phyloP scores from a whole-genome alignment of 2,888 invertebrate species.

The Lasioglossum pauxillum region DNA sequence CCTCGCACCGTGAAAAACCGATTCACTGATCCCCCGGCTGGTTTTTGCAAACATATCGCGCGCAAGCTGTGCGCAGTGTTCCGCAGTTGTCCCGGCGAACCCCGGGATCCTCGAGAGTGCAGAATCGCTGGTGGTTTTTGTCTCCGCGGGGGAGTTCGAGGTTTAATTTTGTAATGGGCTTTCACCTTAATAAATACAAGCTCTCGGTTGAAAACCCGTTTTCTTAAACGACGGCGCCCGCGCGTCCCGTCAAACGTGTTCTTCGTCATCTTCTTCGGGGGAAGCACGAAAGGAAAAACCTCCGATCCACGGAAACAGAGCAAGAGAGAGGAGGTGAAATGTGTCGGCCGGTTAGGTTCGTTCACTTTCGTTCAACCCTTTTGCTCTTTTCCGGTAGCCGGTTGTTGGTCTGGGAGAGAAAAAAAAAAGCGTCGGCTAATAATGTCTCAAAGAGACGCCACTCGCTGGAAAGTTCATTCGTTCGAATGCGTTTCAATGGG shows the following conservation, averaged over 20 bases:
- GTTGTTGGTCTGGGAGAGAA: not conserved
- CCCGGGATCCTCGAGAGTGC: conserved; percentile 16
- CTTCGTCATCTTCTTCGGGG: not conserved
- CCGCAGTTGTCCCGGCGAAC: not conserved
- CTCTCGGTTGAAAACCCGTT: not conserved
- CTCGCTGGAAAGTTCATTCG: conserved; percentile 50
- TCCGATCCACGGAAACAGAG: no score
- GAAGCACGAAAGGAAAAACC: not conserved
- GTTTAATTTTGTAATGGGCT: conserved; percentile 53
- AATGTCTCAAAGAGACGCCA: conserved; percentile 9
- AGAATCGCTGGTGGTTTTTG: not conserved
- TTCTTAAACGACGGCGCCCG: conserved; percentile 1
- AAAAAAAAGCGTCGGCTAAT: not conserved
- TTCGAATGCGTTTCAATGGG: conserved; percentile 18
- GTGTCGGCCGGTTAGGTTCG: not conserved
- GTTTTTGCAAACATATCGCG: conserved; percentile 3
- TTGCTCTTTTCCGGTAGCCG: not conserved
- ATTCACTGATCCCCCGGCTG: not conserved
- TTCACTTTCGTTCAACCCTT: not conserved
- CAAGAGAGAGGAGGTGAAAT: no score
- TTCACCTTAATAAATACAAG: conserved; percentile 34
- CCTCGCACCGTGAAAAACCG: not conserved
- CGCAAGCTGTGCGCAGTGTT: not conserved
- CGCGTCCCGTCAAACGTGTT: conserved; percentile 7
- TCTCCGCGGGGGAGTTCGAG: conserved; percentile 1